Conservation (phyloP, 2,888 invertebrate genomes). For the Epistrophella euchroma region DNA sequence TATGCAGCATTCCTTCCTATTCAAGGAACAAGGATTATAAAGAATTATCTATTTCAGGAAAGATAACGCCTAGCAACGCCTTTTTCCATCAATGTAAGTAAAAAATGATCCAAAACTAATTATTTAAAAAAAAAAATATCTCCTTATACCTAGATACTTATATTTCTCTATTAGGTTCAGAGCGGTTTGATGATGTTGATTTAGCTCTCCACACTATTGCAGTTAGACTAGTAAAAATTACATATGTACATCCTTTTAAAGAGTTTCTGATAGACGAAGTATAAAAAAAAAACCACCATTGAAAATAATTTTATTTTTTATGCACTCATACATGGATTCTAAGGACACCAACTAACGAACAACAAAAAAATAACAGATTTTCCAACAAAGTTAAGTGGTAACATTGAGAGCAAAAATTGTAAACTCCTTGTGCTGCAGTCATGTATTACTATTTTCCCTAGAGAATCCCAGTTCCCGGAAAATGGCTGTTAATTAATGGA, state of each 20-base stretch:
- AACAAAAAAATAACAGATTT: conserved; percentile 39
- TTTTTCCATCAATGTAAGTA: conserved; percentile 24
- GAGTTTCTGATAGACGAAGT: conserved; percentile 34
- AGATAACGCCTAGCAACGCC: conserved; percentile 45
- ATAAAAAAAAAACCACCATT: not conserved
- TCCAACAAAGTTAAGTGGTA: conserved; percentile 31
- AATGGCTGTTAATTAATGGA: not conserved
- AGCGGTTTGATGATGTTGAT: not conserved
- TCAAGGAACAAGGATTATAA: not conserved
- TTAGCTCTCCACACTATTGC: conserved; percentile 15
- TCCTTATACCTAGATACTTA: not conserved
- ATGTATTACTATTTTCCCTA: conserved; percentile 45
- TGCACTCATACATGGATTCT: not conserved
- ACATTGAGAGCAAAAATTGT: conserved; percentile 19
- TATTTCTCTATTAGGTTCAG: not conserved
- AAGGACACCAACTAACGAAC: conserved; percentile 35
- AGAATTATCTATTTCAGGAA: not conserved
- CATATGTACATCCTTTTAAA: conserved; percentile 50
- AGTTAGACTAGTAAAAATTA: conserved; percentile 30
- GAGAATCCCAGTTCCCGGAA: conserved; percentile 3
- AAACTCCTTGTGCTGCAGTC: conserved; percentile 25
- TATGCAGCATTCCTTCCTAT: too few species aligned
- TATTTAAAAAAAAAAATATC: not conserved
- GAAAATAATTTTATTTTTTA: not conserved
- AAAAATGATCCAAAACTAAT: conserved; percentile 40